Evolutionary conservation across 2,113 vertebrate genomes (phyloP).

Genomic region (Cryptomyrus ogoouensis): DNA sequence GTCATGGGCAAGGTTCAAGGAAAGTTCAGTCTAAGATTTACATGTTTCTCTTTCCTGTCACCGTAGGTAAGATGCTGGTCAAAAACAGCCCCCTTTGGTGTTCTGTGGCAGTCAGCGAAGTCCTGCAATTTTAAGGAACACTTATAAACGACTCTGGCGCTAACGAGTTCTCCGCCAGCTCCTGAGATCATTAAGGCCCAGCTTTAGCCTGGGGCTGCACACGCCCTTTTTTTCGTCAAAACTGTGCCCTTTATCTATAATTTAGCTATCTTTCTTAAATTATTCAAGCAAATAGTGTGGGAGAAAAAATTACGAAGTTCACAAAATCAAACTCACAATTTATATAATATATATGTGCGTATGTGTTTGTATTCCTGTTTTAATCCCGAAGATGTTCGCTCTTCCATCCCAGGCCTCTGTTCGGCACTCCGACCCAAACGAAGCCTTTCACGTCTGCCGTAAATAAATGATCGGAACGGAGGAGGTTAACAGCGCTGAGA

Average conservation of each 20-base stretch:
- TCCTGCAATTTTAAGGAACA: slow-evolving; percentile 27
- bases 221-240: slow-evolving; percentile 96
- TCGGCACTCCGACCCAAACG: slow-evolving; percentile 24
- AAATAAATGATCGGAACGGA: slow-evolving; percentile 36
- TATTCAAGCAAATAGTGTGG: slow-evolving; percentile 98
- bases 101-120: background rate
- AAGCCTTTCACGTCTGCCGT: slow-evolving; percentile 22
- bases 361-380: slow-evolving; percentile 50
- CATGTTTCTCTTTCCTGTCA: background rate
- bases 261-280: slow-evolving; percentile 96
- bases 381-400: background rate
- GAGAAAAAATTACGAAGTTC: slow-evolving; percentile 94
- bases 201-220: slow-evolving; percentile 87
- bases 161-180: slow-evolving; percentile 78
- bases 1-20: background rate
- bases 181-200: slow-evolving; percentile 96
- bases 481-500: background rate
- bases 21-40: background rate
- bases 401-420: slow-evolving; percentile 10
- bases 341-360: slow-evolving; percentile 86
- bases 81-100: background rate
- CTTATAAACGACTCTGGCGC: slow-evolving; percentile 18
- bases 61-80: background rate
- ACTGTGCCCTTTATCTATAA: slow-evolving; percentile 99
- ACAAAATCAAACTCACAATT: slow-evolving; percentile 87